Base-by-base conservation (phyloP, 2,113 vertebrate species). In the Diphyllodes magnificus region DNA sequence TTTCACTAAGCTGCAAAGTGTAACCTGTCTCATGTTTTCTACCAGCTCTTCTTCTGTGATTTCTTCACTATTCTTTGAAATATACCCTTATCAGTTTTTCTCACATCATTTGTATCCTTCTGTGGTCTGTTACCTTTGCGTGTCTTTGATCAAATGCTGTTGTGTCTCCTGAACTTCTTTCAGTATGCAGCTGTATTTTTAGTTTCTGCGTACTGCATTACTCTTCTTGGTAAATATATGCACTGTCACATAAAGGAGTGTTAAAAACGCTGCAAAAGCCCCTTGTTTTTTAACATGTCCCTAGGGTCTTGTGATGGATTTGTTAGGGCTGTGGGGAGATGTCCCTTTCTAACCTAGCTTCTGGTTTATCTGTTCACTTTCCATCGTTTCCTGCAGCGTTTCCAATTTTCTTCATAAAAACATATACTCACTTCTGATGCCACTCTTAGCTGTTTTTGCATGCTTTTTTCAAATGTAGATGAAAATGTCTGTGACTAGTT, bases 311-410 rank as follows among this genome's bases (percentile, higher is more conserved):
- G 60, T 92, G 86, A 56, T 73, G 71, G 54, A 77, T 94, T 87
- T 93, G 50, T 82, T 82, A 63, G 47, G 66, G 31, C 86, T 91
- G 88, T 73, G 66, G 73, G 76, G 83, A 89, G 39, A 64, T 86
- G 78, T 85, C 73, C 45, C 37, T 85, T 82, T 91, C 75, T 96
- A 82, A 94, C 61, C 71, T 72, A 21, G 22, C 71, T 92, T 95
- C 84, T 93, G 61, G 66, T 86, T 95, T 90, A 92, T 51, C 30
- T 71, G 17, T 83, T 91, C 2, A 3, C 39, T 87, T 73, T 80
- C 66, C 39, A 53, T 76, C 2, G 12, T 85, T 96, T 86, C 57
- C 39, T 90, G 40, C 60, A 68, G 66, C 2, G 1, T 87, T 91
- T 89, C 76, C 0, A 0, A 39, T 82, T 88, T 84, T 88, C 40